phyloP scores from a whole-genome alignment of 2,113 vertebrate genomes.

The Plecotus auritus region DNA sequence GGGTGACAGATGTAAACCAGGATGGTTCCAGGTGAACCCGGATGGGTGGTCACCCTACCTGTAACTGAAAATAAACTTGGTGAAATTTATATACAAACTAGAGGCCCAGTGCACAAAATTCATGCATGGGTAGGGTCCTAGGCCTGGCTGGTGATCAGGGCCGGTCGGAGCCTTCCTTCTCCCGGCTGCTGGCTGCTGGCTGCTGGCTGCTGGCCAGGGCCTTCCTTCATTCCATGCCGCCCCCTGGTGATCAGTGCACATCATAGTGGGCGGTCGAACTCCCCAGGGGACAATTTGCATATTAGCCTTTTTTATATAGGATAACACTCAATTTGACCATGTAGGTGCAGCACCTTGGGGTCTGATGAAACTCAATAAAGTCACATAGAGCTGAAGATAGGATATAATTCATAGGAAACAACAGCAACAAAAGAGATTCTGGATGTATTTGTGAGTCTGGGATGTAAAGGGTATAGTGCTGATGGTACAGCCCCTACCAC shows the following conservation, averaged over 20 bases:
- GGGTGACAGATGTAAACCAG: background rate
- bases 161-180: no score
- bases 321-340: background rate
- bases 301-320: no score
- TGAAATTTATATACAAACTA: background rate
- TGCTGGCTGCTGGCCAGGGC: no score
- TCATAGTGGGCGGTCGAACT: no score
- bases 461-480: background rate
- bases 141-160: no score
- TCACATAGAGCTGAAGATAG: background rate
- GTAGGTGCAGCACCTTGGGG: background rate
- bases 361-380: background rate
- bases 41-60: background rate
- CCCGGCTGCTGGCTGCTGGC: no score
- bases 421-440: background rate
- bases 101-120: no score
- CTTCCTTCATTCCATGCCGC: no score
- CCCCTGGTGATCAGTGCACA: no score
- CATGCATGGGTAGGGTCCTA: no score
- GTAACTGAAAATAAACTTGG: background rate
- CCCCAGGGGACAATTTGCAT: no score
- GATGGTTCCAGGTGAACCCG: background rate
- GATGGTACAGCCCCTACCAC: background rate
- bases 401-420: background rate
- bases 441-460: fast-evolving